Evolutionary conservation across 2,797 vertebrate species (phyloP), one percentile per base, ranked within the genome.

Genomic region (Leontocebus nigricollis): DNA sequence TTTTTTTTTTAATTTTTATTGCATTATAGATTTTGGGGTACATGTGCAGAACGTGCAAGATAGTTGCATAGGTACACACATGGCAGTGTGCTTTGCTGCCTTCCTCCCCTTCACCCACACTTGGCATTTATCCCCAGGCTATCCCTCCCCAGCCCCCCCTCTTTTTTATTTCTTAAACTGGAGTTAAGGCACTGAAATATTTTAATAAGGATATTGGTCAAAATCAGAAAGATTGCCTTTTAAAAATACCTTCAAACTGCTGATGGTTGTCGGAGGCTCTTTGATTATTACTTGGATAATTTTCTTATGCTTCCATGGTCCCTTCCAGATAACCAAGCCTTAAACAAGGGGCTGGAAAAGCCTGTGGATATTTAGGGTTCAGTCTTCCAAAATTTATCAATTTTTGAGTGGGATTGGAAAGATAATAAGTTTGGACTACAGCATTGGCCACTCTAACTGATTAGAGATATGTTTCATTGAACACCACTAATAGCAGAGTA

Each of bases 191-290:
- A 52, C 50, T 39, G 48, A 94, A 67, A 80, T 44, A n/a, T 59
- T 88, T 88, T 19, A 14, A 79, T 52, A 64, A 61, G 27, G 3
- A 76, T 73, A 59, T 39, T 36, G 27, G 61, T 89, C 4, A 1
- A 95, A 90, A 80, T 77, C 27, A 80, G 17, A 81, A 94, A n/a
- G 82, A 93, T 36, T 93, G 22, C 22, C 70, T 75, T 59, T 59
- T 11, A 33, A 39, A 90, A 52, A 50, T 44, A 83, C 1, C 44
- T 72, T 61, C 26, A 92, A 72, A 72, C 9, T 27, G 72, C 39
- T 93, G n/a, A 39, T 75, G 33, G 14, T 0, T 82, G 19, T 89
- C 80, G 55, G 17, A 1, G 2, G 11, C 14, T 93, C 1, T 55
- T 86, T 85, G 50, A 30, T 86, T 87, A 44, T 80, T 83, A 81